A percentile compares a stretch with the other conserved stretches of the same genome.
Conservation (phyloP, 2,113 vertebrate genomes). For the Oncorhynchus gorbuscha region DNA sequence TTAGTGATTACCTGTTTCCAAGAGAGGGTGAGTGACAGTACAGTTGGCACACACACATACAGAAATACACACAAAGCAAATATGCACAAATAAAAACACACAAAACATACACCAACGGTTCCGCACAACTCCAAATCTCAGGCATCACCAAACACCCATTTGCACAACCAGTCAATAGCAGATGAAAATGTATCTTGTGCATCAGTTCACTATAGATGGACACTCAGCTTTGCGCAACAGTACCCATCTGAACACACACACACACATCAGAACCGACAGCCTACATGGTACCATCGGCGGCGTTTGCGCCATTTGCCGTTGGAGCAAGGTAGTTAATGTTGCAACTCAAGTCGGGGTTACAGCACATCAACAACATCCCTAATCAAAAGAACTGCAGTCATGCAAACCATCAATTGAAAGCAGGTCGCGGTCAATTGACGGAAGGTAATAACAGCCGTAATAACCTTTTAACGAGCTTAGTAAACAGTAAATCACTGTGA, state of each 20-base stretch:
- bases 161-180: not conserved
- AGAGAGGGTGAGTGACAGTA: not conserved
- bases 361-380: not conserved
- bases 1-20: no score
- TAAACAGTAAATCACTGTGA: not conserved
- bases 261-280: not conserved
- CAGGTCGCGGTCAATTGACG: not conserved
- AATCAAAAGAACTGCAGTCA: not conserved
- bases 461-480: not conserved
- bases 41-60: not conserved
- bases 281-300: no score
- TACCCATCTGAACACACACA: conserved; percentile 8
- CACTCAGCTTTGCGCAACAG: not conserved
- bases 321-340: no score
- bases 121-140: not conserved
- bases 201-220: no score
- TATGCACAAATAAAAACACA: not conserved
- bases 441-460: not conserved
- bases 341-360: not conserved
- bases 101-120: no score
- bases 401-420: not conserved
- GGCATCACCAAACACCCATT: not conserved
- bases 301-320: no score
- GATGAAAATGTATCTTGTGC: not conserved
- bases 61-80: no score